phyloP scores from a whole-genome alignment of 2,113 vertebrate genomes.

The Candoia aspera region DNA sequence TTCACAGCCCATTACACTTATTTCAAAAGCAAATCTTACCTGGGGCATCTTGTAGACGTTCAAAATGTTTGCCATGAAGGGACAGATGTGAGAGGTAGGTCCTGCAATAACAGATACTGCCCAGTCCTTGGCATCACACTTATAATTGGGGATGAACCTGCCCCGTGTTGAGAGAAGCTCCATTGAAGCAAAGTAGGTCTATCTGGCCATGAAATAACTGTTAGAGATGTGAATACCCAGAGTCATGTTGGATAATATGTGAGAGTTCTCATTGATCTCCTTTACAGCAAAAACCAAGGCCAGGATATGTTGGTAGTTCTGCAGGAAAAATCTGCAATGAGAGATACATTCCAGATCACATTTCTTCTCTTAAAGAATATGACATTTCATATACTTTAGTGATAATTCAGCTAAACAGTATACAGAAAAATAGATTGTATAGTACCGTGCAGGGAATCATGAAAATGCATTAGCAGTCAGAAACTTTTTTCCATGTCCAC shows the following conservation, averaged over 20 bases:
- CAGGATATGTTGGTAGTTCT: conserved; percentile 16
- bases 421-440: background rate
- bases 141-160: background rate
- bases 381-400: background rate
- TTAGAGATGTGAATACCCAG: conserved; percentile 6
- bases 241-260: background rate
- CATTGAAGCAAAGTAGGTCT: conserved; percentile 11
- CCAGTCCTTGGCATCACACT: background rate
- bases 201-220: background rate
- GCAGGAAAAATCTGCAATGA: background rate
- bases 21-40: background rate
- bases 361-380: background rate
- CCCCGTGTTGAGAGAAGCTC: background rate
- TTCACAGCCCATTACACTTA: background rate
- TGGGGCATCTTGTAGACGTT: background rate
- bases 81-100: background rate
- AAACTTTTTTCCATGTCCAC: background rate
- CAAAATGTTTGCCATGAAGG: background rate
- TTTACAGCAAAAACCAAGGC: background rate
- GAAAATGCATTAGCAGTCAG: background rate
- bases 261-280: background rate
- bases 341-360: background rate
- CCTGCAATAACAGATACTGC: background rate
- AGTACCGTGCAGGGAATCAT: background rate
- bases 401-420: background rate